phyloP scores from a whole-genome alignment of 64 coral and sea anemone genomes.

The Pocillopora damicornis region DNA sequence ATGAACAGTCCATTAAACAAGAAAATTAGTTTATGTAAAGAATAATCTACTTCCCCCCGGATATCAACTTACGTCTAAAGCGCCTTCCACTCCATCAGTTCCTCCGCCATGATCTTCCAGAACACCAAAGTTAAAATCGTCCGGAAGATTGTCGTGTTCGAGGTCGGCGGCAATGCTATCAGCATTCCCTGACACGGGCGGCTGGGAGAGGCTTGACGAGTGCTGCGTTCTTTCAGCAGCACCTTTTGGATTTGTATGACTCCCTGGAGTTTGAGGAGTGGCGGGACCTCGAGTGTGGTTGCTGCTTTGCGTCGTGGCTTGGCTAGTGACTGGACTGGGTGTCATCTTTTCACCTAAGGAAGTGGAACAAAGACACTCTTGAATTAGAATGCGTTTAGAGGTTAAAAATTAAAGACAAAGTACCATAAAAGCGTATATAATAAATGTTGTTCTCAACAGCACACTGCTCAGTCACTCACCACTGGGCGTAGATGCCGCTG shows the following conservation, averaged over 20 bases:
- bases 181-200: conserved; percentile 27
- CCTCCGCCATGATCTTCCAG: conserved; percentile 54
- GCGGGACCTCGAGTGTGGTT: conserved; percentile 11
- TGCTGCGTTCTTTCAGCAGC: conserved; percentile 12
- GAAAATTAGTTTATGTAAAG: neutral
- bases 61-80: conserved; percentile 72
- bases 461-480: neutral
- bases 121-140: conserved; percentile 71
- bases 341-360: conserved; percentile 31
- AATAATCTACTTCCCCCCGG: neutral
- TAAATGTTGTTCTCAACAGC: neutral
- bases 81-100: conserved; percentile 58
- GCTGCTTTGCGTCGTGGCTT: conserved; percentile 8
- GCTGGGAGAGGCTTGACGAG: conserved; percentile 2
- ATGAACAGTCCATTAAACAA: too few relatives aligned
- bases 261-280: conserved; percentile 24
- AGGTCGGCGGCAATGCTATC: conserved; percentile 68
- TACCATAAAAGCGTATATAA: neutral
- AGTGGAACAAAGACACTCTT: neutral
- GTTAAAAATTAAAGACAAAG: too few relatives aligned
- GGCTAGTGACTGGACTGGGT: conserved; percentile 27
- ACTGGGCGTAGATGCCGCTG: conserved; percentile 36
- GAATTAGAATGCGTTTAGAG: neutral
- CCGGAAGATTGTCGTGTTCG: conserved; percentile 75
- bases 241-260: conserved; percentile 9